phyloP scores from a whole-genome alignment of 1,140 invertebrate genomes.

The Rhopalosiphum padi region DNA sequence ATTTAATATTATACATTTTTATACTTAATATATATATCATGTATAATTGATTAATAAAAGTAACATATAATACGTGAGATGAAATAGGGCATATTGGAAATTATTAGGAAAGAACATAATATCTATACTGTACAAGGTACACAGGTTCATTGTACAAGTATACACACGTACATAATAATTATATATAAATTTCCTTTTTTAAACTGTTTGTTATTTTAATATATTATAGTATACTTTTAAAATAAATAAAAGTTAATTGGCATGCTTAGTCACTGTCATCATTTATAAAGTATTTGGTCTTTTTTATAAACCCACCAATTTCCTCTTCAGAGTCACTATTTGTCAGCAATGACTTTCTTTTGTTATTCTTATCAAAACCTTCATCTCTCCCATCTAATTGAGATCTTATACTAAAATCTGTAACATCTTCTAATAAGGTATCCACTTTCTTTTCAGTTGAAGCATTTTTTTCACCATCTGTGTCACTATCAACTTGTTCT shows the following conservation, averaged over 20 bases:
- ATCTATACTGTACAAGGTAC: neutral
- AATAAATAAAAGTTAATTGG: constrained; percentile 11
- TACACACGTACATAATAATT: neutral
- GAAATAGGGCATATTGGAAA: constrained; percentile 38
- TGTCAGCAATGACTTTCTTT: no score
- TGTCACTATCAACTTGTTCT: neutral
- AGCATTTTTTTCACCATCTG: neutral
- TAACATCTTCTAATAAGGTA: neutral
- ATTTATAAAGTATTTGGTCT: constrained; percentile 16
- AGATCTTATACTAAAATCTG: neutral
- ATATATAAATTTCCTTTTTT: neutral
- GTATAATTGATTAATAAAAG: constrained; percentile 29
- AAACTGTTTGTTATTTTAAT: constrained; percentile 45
- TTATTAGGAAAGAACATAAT: neutral
- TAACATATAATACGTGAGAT: neutral
- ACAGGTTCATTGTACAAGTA: neutral
- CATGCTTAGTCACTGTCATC: constrained; percentile 38
- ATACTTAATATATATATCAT: constrained; percentile 19
- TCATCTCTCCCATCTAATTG: neutral
- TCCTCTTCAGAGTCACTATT: constrained; percentile 9
- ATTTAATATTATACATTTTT: neutral
- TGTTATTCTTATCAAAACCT: no score
- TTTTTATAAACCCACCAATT: neutral
- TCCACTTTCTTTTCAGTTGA: neutral
- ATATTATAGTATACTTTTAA: constrained; percentile 42